Evolutionary conservation across 2,888 invertebrate species (phyloP).

Genomic region (Leucozona laternaria): DNA sequence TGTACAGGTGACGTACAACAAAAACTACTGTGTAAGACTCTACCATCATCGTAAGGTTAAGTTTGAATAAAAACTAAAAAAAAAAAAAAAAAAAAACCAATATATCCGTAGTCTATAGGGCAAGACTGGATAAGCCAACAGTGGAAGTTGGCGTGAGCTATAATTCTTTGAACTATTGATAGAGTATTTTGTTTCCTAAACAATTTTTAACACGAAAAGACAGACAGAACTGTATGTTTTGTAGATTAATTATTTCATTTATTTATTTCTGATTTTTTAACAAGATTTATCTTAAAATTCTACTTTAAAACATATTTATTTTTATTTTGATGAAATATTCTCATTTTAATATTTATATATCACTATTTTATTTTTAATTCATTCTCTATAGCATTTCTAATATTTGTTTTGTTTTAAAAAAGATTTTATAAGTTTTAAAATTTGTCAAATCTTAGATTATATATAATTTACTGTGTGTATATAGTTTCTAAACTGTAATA

Average conservation of each 20-base stretch:
- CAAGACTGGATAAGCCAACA: no score
- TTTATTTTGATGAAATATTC: slow-evolving; percentile 63
- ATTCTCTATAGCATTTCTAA: slow-evolving; percentile 27
- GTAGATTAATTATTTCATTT: slow-evolving; percentile 59
- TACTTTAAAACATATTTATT: slow-evolving; percentile 48
- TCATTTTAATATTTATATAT: slow-evolving; percentile 45
- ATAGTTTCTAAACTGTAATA: slow-evolving; percentile 28
- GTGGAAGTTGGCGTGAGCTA: no score
- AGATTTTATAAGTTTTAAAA: slow-evolving; percentile 27
- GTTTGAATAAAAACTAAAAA: no score
- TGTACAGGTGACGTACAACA: no score
- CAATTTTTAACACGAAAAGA: no score
- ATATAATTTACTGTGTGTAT: background rate
- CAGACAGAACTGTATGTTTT: background rate
- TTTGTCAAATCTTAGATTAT: slow-evolving; percentile 37
- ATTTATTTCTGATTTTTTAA: slow-evolving; percentile 50
- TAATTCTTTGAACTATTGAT: no score
- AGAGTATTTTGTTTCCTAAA: no score
- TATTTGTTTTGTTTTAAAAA: slow-evolving; percentile 24
- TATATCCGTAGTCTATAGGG: no score
- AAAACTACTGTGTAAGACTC: no score
- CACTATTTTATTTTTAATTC: slow-evolving; percentile 57
- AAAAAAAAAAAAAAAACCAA: no score
- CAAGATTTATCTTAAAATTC: slow-evolving; percentile 56
- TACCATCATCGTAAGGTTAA: no score